Conservation (phyloP, 2,113 vertebrate genomes). For the Columba janthina region DNA sequence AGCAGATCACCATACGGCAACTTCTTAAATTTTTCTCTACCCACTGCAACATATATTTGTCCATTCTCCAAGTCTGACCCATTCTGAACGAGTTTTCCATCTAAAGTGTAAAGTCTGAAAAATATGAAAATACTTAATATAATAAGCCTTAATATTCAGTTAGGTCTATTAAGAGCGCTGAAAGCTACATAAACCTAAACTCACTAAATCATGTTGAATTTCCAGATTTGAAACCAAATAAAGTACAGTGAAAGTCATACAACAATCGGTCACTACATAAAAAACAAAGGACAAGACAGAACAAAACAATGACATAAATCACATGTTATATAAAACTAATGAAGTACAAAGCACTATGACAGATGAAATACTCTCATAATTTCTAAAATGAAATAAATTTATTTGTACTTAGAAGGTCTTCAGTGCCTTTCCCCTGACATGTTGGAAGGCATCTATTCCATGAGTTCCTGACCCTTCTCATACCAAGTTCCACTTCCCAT, state of each 20-base stretch:
- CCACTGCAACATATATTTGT: constrained; percentile 94
- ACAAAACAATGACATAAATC: background rate
- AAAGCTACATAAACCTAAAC: background rate
- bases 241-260: background rate
- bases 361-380: background rate
- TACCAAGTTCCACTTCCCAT: background rate
- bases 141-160: background rate
- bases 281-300: background rate
- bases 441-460: background rate
- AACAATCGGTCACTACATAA: background rate
- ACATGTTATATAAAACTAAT: background rate
- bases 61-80: constrained; percentile 89
- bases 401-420: background rate
- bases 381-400: background rate
- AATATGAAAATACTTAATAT: background rate
- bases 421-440: background rate
- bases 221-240: background rate
- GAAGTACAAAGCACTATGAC: background rate
- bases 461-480: background rate
- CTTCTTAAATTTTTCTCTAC: constrained; percentile 93
- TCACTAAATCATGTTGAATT: background rate
- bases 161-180: background rate
- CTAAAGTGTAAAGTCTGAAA: constrained; percentile 88
- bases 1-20: constrained; percentile 87
- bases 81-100: constrained; percentile 84